Evolutionary conservation across 2,113 vertebrate genomes (phyloP), one percentile per base, ranked within the genome.

Genomic region (Lepus timidus): DNA sequence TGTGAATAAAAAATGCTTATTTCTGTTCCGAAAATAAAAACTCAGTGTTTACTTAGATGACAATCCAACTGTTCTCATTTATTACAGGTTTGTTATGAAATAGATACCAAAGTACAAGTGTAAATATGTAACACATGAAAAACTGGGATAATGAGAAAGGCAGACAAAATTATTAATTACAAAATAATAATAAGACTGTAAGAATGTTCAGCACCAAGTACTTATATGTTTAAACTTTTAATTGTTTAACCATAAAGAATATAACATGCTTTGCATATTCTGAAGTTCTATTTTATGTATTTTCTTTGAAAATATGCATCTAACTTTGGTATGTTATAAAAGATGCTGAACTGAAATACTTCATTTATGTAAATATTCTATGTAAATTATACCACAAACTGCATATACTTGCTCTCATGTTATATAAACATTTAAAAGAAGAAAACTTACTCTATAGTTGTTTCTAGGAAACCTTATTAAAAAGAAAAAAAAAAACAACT

Each of bases 291-390:
- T 39, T 44, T 62, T 51, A 61, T 75, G 0, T n/a, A 75, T 70
- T 55, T 96, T 64, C 9, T 90, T 80, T 68, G 27, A 61, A 87
- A 91, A 85, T 62, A 75, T 55, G 67, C 23, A 86, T 68, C 23
- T 92, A 75, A 39, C 4, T 86, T 88, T 64, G 73, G n/a, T 0
- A 36, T n/a, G 2, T 65, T 71, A 58, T 62, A 49, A 83, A 73
- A 29, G 6, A 74, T 27, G 0, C 0, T 55, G 1, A 10, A 23
- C 52, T 39, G 44, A 94, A 78, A 67, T 33, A 33, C 0, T 49
- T 51, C 20, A 79, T 22, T 27, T 83, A 22, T 10, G 2, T 73
- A 27, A 13, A 84, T 31, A 62, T 51, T 16, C 83, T 87, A 67
- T 16, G 1, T 31, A 67, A 79, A 33, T 2, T 20, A 52, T 20